Evolutionary conservation across 2,888 invertebrate genomes (phyloP), one percentile per base, ranked within the genome.

Genomic region (Crepidodera aurea): DNA sequence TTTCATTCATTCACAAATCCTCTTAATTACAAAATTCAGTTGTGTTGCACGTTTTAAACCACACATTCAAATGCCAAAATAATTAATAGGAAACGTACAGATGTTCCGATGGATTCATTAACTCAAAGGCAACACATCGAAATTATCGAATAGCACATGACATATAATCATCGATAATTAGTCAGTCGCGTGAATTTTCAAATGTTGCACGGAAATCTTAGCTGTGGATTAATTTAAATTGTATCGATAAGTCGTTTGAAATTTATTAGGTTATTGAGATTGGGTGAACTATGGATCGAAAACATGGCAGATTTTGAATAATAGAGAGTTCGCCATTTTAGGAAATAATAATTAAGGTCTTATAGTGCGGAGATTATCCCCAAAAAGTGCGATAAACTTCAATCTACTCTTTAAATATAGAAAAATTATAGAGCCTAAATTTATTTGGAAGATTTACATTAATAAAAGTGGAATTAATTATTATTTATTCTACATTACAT

Each of bases 111-210:
- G 16, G 15, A 48, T 48, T 48, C 12, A 48, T 48, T 48, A 48
- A 48, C 48, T 48, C 27, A 12, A 22, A 48, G 19, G 25, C 16
- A 29, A 29, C 48, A 29, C 48, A n/a, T 48, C 1, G 48, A 48
- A 48, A 27, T 48, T 7, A 27, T 48, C 15, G 48, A 48, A 48
- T 48, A 12, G 48, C 27, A 48, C 46, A 25, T 46, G 46, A 46
- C 25, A 27, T 8, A 18, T 29, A 48, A 48, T 48, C 48, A 29
- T 1, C 12, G 2, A 27, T 27, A 12, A 48, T 48, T 44, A 29
- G 48, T 27, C 15, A 10, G 7, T 29, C 2, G 13, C 2, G 6
- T 16, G 12, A 18, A 40, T 16, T 40, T 16, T 40, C 16, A 40
- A 40, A 40, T 40, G 18, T 10, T 2, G 40, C 8, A 37, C 37